phyloP scores from a whole-genome alignment of 2,113 vertebrate species.

The Alexandromys fortis region DNA sequence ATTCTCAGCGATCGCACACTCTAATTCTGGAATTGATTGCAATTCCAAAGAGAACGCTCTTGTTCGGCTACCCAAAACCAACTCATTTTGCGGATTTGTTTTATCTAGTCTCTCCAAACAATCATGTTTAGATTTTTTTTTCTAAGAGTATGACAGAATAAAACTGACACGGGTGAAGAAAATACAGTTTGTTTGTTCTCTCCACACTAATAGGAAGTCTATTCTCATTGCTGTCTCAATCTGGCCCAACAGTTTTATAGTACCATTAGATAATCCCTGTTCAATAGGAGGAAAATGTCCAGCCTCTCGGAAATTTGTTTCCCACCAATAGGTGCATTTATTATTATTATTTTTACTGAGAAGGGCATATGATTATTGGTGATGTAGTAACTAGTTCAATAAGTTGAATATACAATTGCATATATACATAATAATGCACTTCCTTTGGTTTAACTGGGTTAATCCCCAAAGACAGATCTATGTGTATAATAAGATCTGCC shows the following conservation, averaged over 20 bases:
- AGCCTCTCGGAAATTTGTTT: neutral
- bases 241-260: neutral
- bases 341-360: neutral
- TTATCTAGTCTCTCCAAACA: neutral
- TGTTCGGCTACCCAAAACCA: neutral
- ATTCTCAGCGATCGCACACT: neutral
- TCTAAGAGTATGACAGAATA: neutral
- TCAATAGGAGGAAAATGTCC: neutral
- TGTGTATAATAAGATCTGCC: neutral
- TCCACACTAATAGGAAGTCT: neutral
- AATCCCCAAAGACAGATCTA: neutral
- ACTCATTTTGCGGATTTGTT: neutral
- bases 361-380: slow-evolving; percentile 6
- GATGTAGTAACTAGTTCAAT: neutral
- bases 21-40: neutral
- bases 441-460: slow-evolving; percentile 8
- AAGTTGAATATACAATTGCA: neutral
- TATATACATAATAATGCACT: neutral
- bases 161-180: neutral
- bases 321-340: neutral
- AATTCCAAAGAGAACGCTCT: slow-evolving; percentile 1
- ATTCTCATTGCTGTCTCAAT: neutral
- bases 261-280: neutral
- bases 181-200: neutral
- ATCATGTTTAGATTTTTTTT: slow-evolving; percentile 29